Evolutionary conservation across 2,113 vertebrate genomes (phyloP), one percentile per base, ranked within the genome.

Genomic region (Caranx melampygus): DNA sequence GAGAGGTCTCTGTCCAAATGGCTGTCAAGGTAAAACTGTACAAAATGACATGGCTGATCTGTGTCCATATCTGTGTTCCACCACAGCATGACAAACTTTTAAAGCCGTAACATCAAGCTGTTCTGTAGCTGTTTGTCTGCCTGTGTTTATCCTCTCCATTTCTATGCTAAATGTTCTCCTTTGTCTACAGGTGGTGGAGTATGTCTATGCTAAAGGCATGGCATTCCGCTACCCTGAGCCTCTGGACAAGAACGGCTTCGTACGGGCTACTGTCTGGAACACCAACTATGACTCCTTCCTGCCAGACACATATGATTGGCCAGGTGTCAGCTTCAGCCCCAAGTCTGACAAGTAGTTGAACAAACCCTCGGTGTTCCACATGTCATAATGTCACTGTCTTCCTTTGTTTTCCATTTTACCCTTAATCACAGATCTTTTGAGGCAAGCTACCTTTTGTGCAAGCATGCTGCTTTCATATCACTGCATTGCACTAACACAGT

Each of bases 221-320:
- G 98, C 98, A 0, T 99, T 99, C 91, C 96, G 95, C 45, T 98
- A 99, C 91, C 98, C 98, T 1, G 98, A 99, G 79, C 98, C 98
- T 0, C 7, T 92, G 51, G 96, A 99, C 92, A 99, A 99, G 92
- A 90, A 91, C 20, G 51, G 75, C 0, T 96, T 96, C 62, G 83
- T 99, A 18, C 93, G 94, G 6, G 94, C 97, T 2, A 96, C 95
- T 73, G 87, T 97, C 14, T 99, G 97, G 97, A 92, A 88, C 89
- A 98, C 95, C 2, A 78, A 96, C 9, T 99, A 99, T 0, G 97
- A 99, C 47, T 99, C 96, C 76, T 96, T 99, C 89, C 87, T 98
- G 73, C 98, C 98, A 0, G 98, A 99, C 9, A 92, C 96, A 16
- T 99, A 99, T 1, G 96, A 97, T 51, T 99, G 97, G 97, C 96